Percentiles rank a stretch among this genome's conserved stretches.
phyloP scores from a whole-genome alignment of 1,140 invertebrate species.

The Lineus longissimus region DNA sequence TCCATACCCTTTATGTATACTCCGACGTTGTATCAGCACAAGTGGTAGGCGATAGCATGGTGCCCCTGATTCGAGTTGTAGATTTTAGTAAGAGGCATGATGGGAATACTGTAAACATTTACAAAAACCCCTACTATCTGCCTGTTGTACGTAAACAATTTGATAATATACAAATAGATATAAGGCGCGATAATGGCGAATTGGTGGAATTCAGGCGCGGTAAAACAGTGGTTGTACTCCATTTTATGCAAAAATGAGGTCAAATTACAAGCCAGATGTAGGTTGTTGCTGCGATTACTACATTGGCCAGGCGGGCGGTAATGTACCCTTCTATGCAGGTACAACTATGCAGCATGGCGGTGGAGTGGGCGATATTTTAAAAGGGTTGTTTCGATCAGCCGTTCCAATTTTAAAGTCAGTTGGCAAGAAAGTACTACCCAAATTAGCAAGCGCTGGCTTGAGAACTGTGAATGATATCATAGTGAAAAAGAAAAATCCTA shows the following conservation, averaged over 20 bases:
- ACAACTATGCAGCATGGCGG: background rate
- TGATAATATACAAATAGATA: background rate
- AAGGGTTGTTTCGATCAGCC: background rate
- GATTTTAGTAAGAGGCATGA: background rate
- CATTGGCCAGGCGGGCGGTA: background rate
- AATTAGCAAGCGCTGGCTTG: background rate
- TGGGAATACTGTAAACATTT: background rate
- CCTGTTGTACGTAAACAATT: background rate
- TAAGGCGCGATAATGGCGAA: background rate
- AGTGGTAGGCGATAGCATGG: background rate
- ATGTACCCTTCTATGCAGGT: background rate
- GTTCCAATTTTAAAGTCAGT: background rate
- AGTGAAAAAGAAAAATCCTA: background rate
- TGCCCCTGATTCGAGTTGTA: background rate
- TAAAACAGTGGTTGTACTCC: background rate
- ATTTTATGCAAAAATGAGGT: background rate
- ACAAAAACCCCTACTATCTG: background rate
- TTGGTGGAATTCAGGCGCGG: background rate
- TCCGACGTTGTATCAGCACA: background rate
- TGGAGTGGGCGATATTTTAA: background rate
- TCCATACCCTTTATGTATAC: no score
- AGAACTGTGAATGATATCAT: background rate
- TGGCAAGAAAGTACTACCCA: background rate
- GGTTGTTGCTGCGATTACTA: conserved; percentile 4
- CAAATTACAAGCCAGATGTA: background rate